A percentile compares a stretch with the other conserved stretches of the same genome.
Evolutionary conservation across 30 jellyfish, hydroid and myxozoan species (phyloP).

Genomic region (Nemopilema nomurai): DNA sequence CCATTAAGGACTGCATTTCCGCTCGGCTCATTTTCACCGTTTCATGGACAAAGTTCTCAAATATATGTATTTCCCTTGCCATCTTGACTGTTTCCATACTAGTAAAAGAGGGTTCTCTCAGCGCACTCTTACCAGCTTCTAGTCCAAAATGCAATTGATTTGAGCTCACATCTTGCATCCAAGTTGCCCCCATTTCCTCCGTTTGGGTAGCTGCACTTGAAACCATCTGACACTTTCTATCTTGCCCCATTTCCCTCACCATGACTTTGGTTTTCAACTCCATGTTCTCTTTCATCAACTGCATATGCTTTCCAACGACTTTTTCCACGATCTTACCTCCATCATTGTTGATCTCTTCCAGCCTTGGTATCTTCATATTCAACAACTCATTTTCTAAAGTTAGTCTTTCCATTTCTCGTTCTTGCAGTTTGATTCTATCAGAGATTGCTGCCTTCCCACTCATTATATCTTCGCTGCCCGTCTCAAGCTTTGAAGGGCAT

Average conservation of each 20-base stretch:
- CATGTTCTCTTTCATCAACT: neutral
- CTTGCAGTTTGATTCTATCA: too few species aligned
- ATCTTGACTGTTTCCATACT: neutral
- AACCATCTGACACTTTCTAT: neutral
- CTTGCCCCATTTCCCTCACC: neutral
- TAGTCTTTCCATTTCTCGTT: neutral
- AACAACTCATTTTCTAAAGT: neutral
- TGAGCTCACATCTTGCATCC: neutral
- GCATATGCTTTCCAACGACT: neutral
- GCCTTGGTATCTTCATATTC: neutral
- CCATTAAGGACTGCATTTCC: neutral
- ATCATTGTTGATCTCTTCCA: neutral
- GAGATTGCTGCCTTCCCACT: too few species aligned
- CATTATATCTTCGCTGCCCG: neutral
- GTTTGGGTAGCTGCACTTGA: neutral
- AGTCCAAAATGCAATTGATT: neutral
- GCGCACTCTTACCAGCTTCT: neutral
- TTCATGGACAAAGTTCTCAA: neutral
- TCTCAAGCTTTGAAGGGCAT: too few species aligned
- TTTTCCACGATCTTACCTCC: neutral
- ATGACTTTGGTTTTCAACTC: neutral
- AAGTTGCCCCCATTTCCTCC: neutral
- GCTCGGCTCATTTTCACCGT: neutral
- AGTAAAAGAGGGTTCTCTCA: neutral
- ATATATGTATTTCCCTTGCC: neutral